A percentile compares a stretch with the other conserved stretches of the same genome.
Evolutionary conservation across 2,888 invertebrate genomes (phyloP).

Genomic region (Criorhina ranunculi): DNA sequence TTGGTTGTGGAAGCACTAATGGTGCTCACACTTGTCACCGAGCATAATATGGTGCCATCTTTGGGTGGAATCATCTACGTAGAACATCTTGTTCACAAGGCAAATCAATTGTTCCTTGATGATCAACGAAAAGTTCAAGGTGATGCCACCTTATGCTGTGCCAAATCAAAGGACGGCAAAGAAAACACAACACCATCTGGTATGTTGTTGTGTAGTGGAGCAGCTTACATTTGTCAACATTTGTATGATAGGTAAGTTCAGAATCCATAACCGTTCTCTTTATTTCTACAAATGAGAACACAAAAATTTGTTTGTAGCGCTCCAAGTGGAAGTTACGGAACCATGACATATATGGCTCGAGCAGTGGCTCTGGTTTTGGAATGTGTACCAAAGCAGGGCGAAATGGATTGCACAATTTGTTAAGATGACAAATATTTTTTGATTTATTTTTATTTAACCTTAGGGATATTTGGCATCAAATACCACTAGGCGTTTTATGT

Average conservation of each 20-base stretch:
- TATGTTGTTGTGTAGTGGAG: constrained; percentile 93
- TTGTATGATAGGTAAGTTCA: constrained; percentile 90
- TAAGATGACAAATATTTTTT: constrained; percentile 81
- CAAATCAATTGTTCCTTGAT: constrained; percentile 96
- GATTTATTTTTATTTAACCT: background rate
- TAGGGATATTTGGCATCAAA: background rate
- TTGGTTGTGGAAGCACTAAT: constrained; percentile 98
- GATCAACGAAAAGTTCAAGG: constrained; percentile 97
- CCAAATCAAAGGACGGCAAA: constrained; percentile 88
- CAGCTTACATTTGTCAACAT: constrained; percentile 97
- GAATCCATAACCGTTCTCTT: background rate
- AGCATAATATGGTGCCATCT: constrained; percentile 91
- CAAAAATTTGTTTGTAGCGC: constrained; percentile 90
- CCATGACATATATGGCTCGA: constrained; percentile 97
- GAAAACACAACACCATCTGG: constrained; percentile 87
- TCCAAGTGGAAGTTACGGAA: constrained; percentile 98
- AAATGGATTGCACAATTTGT: constrained; percentile 92
- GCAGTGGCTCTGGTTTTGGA: constrained; percentile 91
- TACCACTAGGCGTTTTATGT: constrained; percentile 6
- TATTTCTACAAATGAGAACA: too few relatives aligned
- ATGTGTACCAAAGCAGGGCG: constrained; percentile 90
- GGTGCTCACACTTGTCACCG: constrained; percentile 96
- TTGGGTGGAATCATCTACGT: constrained; percentile 93
- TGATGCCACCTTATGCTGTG: constrained; percentile 97
- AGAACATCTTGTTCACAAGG: constrained; percentile 96